These are phyloP conservation scores for Melanotaenia duboulayi DNA, from an alignment of 2,113 vertebrate genomes.

Conservation along the genomic window DNA sequence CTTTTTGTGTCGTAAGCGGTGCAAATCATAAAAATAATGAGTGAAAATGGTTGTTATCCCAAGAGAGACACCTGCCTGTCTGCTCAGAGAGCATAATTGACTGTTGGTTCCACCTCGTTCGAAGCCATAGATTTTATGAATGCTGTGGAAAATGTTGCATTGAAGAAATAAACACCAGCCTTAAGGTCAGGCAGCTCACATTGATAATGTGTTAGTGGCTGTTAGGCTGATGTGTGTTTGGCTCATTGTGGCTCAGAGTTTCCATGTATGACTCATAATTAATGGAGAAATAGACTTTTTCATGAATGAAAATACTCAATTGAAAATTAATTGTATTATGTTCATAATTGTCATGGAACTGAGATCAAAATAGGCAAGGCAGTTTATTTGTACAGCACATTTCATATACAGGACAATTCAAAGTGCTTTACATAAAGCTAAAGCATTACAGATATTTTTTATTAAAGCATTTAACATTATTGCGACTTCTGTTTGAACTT, in stretches of 20 bases:
- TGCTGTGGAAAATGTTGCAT: not conserved
- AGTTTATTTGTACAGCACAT: no score
- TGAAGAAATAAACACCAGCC: not conserved
- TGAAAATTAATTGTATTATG: not conserved
- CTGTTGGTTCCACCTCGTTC: not conserved
- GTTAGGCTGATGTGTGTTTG: not conserved
- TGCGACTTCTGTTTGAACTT: no score
- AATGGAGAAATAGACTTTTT: not conserved
- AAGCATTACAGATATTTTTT: no score
- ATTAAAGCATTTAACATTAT: no score
- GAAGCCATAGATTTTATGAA: conserved; percentile 1
- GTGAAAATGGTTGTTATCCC: not conserved
- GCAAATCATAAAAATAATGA: not conserved
- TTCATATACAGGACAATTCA: no score
- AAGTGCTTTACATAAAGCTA: no score
- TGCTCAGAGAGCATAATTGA: not conserved
- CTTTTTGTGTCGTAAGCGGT: not conserved
- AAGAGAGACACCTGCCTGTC: not conserved
- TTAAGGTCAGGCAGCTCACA: not conserved
- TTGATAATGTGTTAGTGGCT: not conserved
- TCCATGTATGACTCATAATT: not conserved
- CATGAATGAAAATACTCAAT: not conserved
- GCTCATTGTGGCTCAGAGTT: conserved; percentile 1
- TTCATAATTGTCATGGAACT: no score
- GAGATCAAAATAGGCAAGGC: no score